Evolutionary conservation across 2,113 vertebrate species (phyloP), one percentile per base, ranked within the genome.

Genomic region (Dipodomys ordii): DNA sequence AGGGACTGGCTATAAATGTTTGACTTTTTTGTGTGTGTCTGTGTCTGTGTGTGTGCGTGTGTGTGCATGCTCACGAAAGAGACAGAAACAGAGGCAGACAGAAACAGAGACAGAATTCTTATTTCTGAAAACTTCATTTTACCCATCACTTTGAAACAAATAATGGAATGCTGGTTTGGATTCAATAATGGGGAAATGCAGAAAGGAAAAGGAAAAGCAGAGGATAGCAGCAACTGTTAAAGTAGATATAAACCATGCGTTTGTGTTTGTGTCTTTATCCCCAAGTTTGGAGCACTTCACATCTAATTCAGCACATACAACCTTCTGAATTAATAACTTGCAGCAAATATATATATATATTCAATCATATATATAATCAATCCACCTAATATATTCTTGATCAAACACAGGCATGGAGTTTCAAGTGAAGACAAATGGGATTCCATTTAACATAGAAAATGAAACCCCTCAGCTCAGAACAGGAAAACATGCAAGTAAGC

Each of bases 71-170:
- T 6, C 72, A 72, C 4, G 4, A 35, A 35, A 53, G 30, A 68
- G 19, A 60, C 25, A 92, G 69, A 49, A 49, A 49, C 49, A 81
- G 68, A 71, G 20, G 32, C 23, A 65, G 10, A 49, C 49, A 84
- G 68, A 71, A 15, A 22, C 23, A 65, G 13, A 83, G 16, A 90
- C 20, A 94, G 32, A 28, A 62, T 49, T 81, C 90, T 85, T 35
- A 77, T 73, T 87, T 87, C 60, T 87, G 35, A 83, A 88, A 88
- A 16, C 65, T 84, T 7, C n/a, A 46, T 91, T 90, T 92, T 81
- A 46, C 28, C 32, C 46, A 57, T 64, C 7, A 44, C 67, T 83
- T 87, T 68, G 62, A 81, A 88, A 60, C 23, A 83, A 83, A 67
- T 35, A 67, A 16, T 57, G 53, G 87, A 91, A 83, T 73, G 8